Conservation (phyloP, 2,888 invertebrate species). For the Alloplasta piceator region DNA sequence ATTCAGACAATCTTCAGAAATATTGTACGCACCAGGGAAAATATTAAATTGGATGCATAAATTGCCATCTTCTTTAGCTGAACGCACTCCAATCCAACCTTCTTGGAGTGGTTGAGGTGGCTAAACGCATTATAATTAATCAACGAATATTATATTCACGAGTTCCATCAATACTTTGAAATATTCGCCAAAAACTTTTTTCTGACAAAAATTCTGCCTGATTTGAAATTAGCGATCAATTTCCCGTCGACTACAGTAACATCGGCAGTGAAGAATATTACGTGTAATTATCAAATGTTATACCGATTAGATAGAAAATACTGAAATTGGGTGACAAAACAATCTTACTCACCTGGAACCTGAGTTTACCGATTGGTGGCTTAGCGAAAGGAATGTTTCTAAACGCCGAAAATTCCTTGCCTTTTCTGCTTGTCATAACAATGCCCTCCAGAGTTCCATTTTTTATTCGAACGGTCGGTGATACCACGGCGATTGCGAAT, state of each 20-base stretch:
- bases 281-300: too few relatives aligned
- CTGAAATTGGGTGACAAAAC: neutral
- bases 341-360: slow-evolving; percentile 86
- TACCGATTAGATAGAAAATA: too few relatives aligned
- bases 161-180: too few relatives aligned
- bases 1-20: slow-evolving; percentile 91
- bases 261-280: too few relatives aligned
- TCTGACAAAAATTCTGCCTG: too few relatives aligned
- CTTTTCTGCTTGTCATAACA: slow-evolving; percentile 85
- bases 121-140: slow-evolving; percentile 69
- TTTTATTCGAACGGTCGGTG: slow-evolving; percentile 80
- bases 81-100: slow-evolving; percentile 86
- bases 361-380: slow-evolving; percentile 86
- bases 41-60: slow-evolving; percentile 90
- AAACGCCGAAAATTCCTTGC: slow-evolving; percentile 86
- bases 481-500: neutral
- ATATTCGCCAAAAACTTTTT: too few relatives aligned
- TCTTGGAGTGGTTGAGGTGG: slow-evolving; percentile 85
- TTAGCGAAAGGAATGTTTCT: slow-evolving; percentile 87
- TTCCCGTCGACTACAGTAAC: too few relatives aligned
- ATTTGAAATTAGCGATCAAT: too few relatives aligned
- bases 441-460: slow-evolving; percentile 85
- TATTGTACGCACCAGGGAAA: slow-evolving; percentile 86
- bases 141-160: too few relatives aligned
- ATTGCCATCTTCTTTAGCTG: slow-evolving; percentile 87